Base-by-base conservation (phyloP, 2,888 invertebrate species). In the Aleiodes testaceus region DNA sequence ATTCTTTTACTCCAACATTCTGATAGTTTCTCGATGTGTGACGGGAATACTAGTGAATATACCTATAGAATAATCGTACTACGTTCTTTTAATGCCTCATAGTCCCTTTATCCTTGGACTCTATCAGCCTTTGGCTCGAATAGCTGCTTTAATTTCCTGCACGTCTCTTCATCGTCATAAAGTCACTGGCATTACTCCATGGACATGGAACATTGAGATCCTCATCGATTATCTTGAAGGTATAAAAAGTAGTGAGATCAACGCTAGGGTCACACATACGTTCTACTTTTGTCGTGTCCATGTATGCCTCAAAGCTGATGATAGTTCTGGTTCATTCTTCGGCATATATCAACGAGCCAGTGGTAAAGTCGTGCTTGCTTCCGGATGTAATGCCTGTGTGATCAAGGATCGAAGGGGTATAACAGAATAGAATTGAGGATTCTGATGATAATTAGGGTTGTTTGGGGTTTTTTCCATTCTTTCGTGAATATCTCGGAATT, bases 381-480 rank as follows among this genome's bases (percentile, higher is more conserved):
- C 66, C 45, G 63, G n/a, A 2, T 52, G 71, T 67, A 75, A 74
- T 70, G 71, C 77, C 78, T 71, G 77, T 77, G 78, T 79, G 79
- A 77, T 76, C 72, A n/a, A 9, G 50, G 66, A 59, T 49, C 67
- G 77, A 26, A 63, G 50, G 59, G 68, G 69, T 72, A 42, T 16
- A 36, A 59, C 36, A 14, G 30, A n/a, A 42, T 59, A 42, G 22
- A 42, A 2, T 9, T 72, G 69, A 70, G 72, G 69, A 76, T 66
- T 45, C 63, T 16, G 36, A 36, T 36, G 11, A 36, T 9, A 36
- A 36, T 36, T 36, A 26, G 26, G 3, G 26, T 26, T 26, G 26
- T 26, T 26, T 3, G 3, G 26, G 26, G 5, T 26, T 26, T 26
- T 26, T 26, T 26, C 26, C 3, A 5, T 26, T 26, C 26, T 26